Conservation (phyloP, 2,888 invertebrate genomes). For the Drosophila vallismaia region DNA sequence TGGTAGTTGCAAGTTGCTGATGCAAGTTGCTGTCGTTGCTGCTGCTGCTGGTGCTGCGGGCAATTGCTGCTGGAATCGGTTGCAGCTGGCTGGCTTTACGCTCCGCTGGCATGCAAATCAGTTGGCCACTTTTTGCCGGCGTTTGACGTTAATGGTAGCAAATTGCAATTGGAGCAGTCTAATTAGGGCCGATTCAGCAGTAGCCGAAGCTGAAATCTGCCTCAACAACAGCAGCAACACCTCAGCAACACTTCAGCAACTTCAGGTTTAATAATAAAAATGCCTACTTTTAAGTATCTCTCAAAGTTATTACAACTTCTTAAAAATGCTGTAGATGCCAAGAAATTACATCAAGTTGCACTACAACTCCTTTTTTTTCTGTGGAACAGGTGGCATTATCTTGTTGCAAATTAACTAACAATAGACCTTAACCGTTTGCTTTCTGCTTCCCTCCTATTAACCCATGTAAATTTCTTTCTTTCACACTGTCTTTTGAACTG, state of each 20-base stretch:
- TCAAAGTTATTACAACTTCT: background rate
- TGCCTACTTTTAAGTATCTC: background rate
- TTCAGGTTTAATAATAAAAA: background rate
- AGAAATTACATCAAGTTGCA: too few relatives aligned
- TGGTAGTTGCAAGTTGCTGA: slow-evolving; percentile 12
- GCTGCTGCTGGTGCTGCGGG: slow-evolving; percentile 6
- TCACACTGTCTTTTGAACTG: slow-evolving; percentile 39
- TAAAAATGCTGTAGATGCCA: background rate
- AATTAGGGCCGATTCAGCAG: slow-evolving; percentile 64
- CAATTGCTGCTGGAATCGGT: slow-evolving; percentile 35
- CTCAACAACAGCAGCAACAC: slow-evolving; percentile 19
- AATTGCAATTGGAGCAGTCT: slow-evolving; percentile 72
- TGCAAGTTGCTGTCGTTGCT: slow-evolving; percentile 15
- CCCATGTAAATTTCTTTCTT: slow-evolving; percentile 39
- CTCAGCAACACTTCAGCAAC: slow-evolving; percentile 3
- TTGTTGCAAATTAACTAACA: slow-evolving; percentile 27
- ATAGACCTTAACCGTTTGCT: slow-evolving; percentile 20
- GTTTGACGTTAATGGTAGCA: slow-evolving; percentile 73
- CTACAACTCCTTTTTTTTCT: background rate
- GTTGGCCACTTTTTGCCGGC: slow-evolving; percentile 55
- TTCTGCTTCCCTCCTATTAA: slow-evolving; percentile 31
- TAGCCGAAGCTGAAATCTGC: slow-evolving; percentile 50
- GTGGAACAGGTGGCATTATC: slow-evolving; percentile 18
- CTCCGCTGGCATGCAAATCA: slow-evolving; percentile 71
- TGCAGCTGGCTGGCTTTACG: slow-evolving; percentile 61